Percentiles rank a stretch among this genome's conserved stretches.
These are phyloP conservation scores for Nymphalis polychloros DNA, from an alignment of 2,888 invertebrate genomes.

Conservation along the genomic window DNA sequence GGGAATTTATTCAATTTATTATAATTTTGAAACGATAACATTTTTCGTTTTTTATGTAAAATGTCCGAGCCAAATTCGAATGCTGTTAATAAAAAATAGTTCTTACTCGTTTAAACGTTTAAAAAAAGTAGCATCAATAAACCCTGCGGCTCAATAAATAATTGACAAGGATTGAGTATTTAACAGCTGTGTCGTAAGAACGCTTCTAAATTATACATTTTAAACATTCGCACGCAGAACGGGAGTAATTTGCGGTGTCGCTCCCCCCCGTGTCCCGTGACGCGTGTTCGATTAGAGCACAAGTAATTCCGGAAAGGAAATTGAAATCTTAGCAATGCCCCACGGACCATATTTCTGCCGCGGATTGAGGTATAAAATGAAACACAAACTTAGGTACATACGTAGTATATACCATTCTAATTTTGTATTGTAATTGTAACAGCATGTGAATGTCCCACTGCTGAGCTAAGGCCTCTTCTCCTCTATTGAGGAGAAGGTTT, in stretches of 20 bases:
- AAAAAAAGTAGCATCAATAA: slow-evolving; percentile 5
- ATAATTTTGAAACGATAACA: slow-evolving; percentile 9
- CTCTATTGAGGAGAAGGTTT: too few relatives aligned
- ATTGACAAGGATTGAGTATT: slow-evolving; percentile 63
- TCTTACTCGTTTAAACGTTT: neutral
- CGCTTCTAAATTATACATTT: slow-evolving; percentile 73
- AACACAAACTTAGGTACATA: slow-evolving; percentile 57
- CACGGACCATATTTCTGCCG: slow-evolving; percentile 72
- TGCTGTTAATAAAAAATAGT: neutral
- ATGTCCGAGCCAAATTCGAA: neutral
- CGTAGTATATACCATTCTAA: neutral
- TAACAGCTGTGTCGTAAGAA: slow-evolving; percentile 53
- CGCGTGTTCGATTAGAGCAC: slow-evolving; percentile 80
- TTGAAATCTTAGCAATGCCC: slow-evolving; percentile 82
- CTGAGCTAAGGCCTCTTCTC: too few relatives aligned
- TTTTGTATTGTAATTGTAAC: too few relatives aligned
- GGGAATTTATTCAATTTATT: slow-evolving; percentile 17
- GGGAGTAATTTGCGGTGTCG: slow-evolving; percentile 77
- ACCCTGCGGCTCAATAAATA: slow-evolving; percentile 43
- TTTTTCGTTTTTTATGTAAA: neutral
- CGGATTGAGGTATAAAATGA: slow-evolving; percentile 64
- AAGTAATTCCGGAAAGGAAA: slow-evolving; percentile 81
- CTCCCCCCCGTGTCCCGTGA: slow-evolving; percentile 63
- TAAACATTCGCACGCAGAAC: slow-evolving; percentile 75
- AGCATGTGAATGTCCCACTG: too few relatives aligned